Evolutionary conservation across 1,140 invertebrate genomes (phyloP).

Genomic region (Drosophila sp.): DNA sequence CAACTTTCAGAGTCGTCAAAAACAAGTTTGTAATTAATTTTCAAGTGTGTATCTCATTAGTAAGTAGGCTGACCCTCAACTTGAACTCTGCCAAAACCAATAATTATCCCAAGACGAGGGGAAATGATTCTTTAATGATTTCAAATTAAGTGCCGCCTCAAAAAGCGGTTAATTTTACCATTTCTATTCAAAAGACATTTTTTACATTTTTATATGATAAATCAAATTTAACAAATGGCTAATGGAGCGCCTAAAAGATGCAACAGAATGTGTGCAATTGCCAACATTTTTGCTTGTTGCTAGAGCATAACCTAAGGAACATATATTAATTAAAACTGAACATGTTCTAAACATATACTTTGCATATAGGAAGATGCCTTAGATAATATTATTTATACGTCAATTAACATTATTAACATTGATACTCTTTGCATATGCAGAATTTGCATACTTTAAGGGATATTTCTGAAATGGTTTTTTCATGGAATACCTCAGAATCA

Average conservation of each 20-base stretch:
- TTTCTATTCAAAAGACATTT: neutral
- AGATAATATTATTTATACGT: too few relatives aligned
- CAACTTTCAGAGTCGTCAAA: conserved; percentile 49
- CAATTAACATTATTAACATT: too few relatives aligned
- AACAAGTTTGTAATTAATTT: conserved; percentile 67
- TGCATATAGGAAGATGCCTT: too few relatives aligned
- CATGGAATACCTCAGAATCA: too few relatives aligned
- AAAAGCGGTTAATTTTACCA: conserved; percentile 16
- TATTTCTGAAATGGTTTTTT: neutral
- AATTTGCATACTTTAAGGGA: neutral
- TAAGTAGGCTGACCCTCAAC: conserved; percentile 64
- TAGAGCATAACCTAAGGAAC: neutral
- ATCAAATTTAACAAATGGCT: conserved; percentile 4
- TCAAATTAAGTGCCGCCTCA: conserved; percentile 1
- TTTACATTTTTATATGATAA: conserved; percentile 18
- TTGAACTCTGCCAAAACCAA: conserved; percentile 58
- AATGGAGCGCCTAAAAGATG: neutral
- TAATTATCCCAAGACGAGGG: conserved; percentile 34
- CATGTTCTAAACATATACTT: too few relatives aligned
- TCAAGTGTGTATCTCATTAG: conserved; percentile 67
- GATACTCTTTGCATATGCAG: too few relatives aligned
- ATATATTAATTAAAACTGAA: too few relatives aligned
- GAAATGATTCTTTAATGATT: conserved; percentile 26
- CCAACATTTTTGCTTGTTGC: too few relatives aligned
- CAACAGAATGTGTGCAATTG: neutral